Percentiles rank a stretch among this genome's conserved stretches.
These are phyloP conservation scores for Vombatus ursinus DNA, from an alignment of 2,113 vertebrate species.

Conservation along the genomic window DNA sequence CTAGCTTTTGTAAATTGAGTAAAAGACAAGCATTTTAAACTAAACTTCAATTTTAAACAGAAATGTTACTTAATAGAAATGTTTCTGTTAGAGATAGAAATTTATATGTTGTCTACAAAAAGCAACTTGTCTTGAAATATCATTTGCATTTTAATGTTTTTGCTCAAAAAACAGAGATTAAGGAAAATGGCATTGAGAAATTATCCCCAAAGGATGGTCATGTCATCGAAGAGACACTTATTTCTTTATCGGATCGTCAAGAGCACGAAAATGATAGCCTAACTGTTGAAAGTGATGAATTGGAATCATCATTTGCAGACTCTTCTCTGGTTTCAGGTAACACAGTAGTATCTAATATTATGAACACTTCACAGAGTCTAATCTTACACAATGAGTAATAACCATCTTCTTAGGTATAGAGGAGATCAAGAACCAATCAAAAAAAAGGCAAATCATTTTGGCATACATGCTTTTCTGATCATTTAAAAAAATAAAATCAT, in stretches of 20 bases:
- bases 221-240: slow-evolving; percentile 22
- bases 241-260: not conserved
- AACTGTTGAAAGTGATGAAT: slow-evolving; percentile 32
- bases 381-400: not conserved
- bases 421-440: not conserved
- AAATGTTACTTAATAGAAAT: not conserved
- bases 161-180: slow-evolving; percentile 64
- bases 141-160: slow-evolving; percentile 57
- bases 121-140: slow-evolving; percentile 9
- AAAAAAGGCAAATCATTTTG: not conserved
- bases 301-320: slow-evolving; percentile 68
- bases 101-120: not conserved
- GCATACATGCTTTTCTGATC: not conserved
- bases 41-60: not conserved
- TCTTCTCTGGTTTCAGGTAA: slow-evolving; percentile 77
- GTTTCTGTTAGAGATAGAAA: not conserved
- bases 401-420: not conserved
- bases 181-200: slow-evolving; percentile 46
- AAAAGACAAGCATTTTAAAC: not conserved
- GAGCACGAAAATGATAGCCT: slow-evolving; percentile 44
- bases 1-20: slow-evolving; percentile 35
- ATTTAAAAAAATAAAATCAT: slow-evolving; percentile 44
- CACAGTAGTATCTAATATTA: not conserved
- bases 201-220: slow-evolving; percentile 17
- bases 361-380: not conserved